phyloP scores from a whole-genome alignment of 2,113 vertebrate genomes.

The Hylia prasina region DNA sequence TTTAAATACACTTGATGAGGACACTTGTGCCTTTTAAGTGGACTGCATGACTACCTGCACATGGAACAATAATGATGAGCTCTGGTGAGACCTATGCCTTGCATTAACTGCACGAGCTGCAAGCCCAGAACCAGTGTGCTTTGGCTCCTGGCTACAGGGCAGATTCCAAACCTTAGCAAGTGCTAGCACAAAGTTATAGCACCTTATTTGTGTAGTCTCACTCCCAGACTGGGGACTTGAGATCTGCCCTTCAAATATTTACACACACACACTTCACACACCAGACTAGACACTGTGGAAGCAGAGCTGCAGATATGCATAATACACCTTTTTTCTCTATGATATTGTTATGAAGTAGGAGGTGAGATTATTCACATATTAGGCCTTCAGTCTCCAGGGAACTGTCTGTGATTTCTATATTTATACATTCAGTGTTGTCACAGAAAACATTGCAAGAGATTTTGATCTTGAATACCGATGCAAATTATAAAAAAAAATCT shows the following conservation, averaged over 20 bases:
- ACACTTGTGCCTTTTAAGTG: background rate
- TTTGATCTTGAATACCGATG: constrained; percentile 27
- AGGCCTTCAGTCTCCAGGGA: constrained; percentile 33
- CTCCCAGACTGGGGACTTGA: background rate
- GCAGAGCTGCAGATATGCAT: background rate
- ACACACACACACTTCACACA: constrained; percentile 8
- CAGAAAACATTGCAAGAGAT: constrained; percentile 6
- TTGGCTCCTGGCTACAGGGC: background rate
- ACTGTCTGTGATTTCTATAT: constrained; percentile 43
- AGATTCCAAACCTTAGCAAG: background rate
- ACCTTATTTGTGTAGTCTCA: background rate
- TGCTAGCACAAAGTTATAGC: background rate
- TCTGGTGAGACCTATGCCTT: background rate
- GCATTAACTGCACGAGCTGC: rapidly evolving
- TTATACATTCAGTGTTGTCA: constrained; percentile 10
- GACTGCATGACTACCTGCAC: too few relatives aligned
- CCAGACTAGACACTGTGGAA: background rate
- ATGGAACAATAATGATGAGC: background rate
- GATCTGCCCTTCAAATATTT: constrained; percentile 46
- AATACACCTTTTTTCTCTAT: background rate
- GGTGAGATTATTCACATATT: constrained; percentile 62
- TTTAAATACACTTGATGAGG: background rate
- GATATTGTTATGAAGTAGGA: constrained; percentile 49
- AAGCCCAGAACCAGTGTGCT: background rate
- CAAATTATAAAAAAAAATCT: background rate